phyloP scores from a whole-genome alignment of 2,888 invertebrate genomes.

The Phaedon cochleariae region DNA sequence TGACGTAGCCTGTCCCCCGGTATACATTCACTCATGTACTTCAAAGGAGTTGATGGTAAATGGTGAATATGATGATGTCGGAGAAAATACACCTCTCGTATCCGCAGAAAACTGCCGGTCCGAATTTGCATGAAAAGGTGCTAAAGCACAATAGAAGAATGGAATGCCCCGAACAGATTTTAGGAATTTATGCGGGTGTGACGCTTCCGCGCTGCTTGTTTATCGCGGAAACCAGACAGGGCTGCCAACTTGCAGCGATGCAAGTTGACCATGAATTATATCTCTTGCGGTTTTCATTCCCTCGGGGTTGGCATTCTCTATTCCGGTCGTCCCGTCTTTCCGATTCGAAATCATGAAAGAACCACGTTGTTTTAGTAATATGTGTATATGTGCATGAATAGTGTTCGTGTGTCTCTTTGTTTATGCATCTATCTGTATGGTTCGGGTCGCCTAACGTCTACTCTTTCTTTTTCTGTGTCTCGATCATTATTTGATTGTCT shows the following conservation, averaged over 20 bases:
- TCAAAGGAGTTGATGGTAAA: too few relatives aligned
- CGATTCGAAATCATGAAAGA: not conserved
- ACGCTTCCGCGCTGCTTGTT: constrained; percentile 40
- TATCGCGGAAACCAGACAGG: constrained; percentile 43
- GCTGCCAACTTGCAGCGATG: constrained; percentile 47
- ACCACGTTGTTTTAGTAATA: not conserved
- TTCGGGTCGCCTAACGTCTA: too few relatives aligned
- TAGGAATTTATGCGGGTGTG: constrained; percentile 45
- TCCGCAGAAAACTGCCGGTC: not conserved
- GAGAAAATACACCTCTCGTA: not conserved
- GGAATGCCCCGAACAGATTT: constrained; percentile 37
- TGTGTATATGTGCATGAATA: not conserved
- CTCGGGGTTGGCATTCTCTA: constrained; percentile 31
- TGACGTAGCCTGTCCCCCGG: too few relatives aligned
- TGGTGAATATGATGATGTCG: too few relatives aligned
- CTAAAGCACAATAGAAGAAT: not conserved
- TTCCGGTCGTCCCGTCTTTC: constrained; percentile 16
- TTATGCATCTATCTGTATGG: too few relatives aligned
- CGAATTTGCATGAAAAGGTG: constrained; percentile 18
- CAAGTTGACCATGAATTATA: constrained; percentile 48
- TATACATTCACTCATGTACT: too few relatives aligned
- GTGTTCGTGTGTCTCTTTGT: not conserved
- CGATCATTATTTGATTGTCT: too few relatives aligned
- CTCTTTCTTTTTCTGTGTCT: too few relatives aligned
- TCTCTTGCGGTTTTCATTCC: constrained; percentile 43